These are phyloP conservation scores for Rhyacichthys aspro DNA, from an alignment of 2,797 vertebrate genomes.

Conservation along the genomic window DNA sequence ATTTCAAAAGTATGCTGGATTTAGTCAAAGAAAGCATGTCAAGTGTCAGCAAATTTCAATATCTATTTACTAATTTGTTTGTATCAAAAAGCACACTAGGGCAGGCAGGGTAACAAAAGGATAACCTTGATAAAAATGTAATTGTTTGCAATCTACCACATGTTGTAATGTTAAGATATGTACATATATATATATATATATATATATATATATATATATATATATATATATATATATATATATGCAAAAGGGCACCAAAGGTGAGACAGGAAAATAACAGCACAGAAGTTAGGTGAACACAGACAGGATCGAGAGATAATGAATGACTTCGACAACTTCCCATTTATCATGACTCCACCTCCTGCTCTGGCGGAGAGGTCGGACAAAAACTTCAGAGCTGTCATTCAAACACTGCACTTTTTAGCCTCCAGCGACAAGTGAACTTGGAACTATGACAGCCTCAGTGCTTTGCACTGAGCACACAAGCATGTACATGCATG, in stretches of 20 bases:
- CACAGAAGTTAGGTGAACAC: slow-evolving; percentile 16
- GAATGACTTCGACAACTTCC: slow-evolving; percentile 57
- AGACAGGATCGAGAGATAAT: slow-evolving; percentile 31
- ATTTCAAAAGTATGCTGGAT: not conserved
- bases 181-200: slow-evolving; percentile 1
- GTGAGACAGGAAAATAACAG: slow-evolving; percentile 23
- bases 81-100: too few species aligned
- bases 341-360: slow-evolving; percentile 48
- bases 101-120: not conserved
- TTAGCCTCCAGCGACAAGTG: slow-evolving; percentile 54
- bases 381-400: slow-evolving; percentile 42
- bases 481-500: slow-evolving; percentile 30
- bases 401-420: slow-evolving; percentile 60
- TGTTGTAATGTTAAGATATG: slow-evolving; percentile 16
- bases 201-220: not conserved
- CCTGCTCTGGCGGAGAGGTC: slow-evolving; percentile 32
- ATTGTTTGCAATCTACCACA: slow-evolving; percentile 15
- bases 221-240: too few species aligned
- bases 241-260: slow-evolving; percentile 9
- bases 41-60: not conserved
- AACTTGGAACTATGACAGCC: slow-evolving; percentile 62
- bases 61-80: not conserved
- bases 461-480: slow-evolving; percentile 34
- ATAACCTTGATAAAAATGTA: slow-evolving; percentile 22
- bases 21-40: not conserved